Evolutionary conservation across 2,797 vertebrate genomes (phyloP).

Genomic region (Gadopsis bispinosus): DNA sequence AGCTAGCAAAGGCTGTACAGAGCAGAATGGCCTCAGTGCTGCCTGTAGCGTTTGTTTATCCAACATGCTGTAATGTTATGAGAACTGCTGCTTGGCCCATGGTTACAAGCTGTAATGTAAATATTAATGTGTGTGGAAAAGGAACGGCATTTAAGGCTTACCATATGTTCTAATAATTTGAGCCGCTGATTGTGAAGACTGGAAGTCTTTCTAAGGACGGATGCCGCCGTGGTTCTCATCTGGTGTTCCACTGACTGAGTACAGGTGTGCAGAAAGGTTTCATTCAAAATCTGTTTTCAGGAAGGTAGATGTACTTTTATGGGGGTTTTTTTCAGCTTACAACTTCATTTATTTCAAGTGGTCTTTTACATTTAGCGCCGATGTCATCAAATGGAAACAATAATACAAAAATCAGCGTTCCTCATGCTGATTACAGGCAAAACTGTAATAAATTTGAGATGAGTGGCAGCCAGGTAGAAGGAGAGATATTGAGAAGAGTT

Average conservation of each 20-base stretch:
- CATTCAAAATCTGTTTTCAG: background rate
- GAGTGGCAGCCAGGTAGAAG: background rate
- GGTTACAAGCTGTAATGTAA: conserved; percentile 82
- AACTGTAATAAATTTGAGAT: background rate
- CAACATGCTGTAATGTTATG: conserved; percentile 80
- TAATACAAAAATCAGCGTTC: background rate
- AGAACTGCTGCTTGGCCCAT: conserved; percentile 70
- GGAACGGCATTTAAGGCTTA: conserved; percentile 73
- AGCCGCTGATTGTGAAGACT: conserved; percentile 60
- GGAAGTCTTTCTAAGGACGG: conserved; percentile 49
- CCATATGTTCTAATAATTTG: conserved; percentile 80
- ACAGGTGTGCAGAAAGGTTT: conserved; percentile 29
- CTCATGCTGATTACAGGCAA: background rate
- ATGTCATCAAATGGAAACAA: background rate
- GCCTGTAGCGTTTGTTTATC: conserved; percentile 82
- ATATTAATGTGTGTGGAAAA: conserved; percentile 79
- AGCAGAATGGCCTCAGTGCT: conserved; percentile 51
- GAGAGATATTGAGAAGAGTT: background rate
- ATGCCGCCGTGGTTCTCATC: conserved; percentile 1
- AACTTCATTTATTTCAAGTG: background rate
- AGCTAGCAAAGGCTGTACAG: conserved; percentile 47
- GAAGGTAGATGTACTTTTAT: background rate
- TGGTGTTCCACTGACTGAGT: conserved; percentile 1
- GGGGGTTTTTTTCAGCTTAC: background rate
- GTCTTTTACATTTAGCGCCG: background rate